Evolutionary conservation across 2,888 invertebrate genomes (phyloP), one percentile per base, ranked within the genome.

Genomic region (Chalcis sispes): DNA sequence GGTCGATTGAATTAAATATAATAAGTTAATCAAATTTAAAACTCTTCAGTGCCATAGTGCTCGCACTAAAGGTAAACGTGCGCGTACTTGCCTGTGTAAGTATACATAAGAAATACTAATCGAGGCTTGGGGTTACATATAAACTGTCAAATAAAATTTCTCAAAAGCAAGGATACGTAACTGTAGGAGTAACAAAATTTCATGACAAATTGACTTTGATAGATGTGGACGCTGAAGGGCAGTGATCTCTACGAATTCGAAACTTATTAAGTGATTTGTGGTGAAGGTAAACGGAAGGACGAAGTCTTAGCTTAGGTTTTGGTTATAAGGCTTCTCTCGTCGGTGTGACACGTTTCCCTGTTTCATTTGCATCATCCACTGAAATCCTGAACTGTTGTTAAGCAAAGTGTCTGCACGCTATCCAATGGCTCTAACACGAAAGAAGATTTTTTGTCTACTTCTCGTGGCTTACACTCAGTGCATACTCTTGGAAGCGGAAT

Each of bases 21-120:
- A 65, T 65, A 48, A 25, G 48, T 20, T 72, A 65, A 72, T 72
- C 56, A 46, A 72, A 32, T 15, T 42, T 52, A n/a, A 48, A 48
- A 42, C 42, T 42, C 15, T 36, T 42, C 42, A 32, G 32, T 5
- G 32, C 32, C 32, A 32, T 3, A 32, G 32, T 32, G 3, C 3
- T 3, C 8, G 32, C 8, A 8, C 32, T 8, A n/a, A n/a, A n/a
- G n/a, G n/a, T n/a, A n/a, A n/a, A n/a, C n/a, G n/a, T n/a, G n/a
- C n/a, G n/a, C n/a, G n/a, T n/a, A n/a, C n/a, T n/a, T n/a, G n/a
- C n/a, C n/a, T n/a, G n/a, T n/a, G n/a, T n/a, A n/a, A n/a, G n/a
- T n/a, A n/a, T n/a, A n/a, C n/a, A n/a, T n/a, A n/a, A n/a, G n/a
- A n/a, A n/a, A n/a, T n/a, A n/a, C n/a, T n/a, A n/a, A n/a, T n/a